These are phyloP conservation scores for Ptiloglossa arizonensis DNA, from an alignment of 1,140 invertebrate species.

Conservation along the genomic window DNA sequence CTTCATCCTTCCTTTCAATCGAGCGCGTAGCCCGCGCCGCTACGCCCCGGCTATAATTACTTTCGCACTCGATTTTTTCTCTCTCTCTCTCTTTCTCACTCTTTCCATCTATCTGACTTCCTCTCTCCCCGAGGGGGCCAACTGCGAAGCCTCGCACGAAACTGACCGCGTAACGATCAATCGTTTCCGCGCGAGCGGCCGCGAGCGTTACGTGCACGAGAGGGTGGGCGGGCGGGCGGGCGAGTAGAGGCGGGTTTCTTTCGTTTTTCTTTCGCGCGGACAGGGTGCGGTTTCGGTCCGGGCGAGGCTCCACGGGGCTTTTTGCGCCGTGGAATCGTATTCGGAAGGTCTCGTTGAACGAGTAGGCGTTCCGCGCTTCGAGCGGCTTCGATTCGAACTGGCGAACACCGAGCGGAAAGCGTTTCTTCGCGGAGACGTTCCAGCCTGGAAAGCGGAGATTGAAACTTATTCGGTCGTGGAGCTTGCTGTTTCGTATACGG, in stretches of 20 bases:
- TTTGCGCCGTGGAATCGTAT: not conserved
- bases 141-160: slow-evolving; percentile 11
- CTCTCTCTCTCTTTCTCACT: no score
- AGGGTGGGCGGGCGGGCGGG: no score
- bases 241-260: not conserved
- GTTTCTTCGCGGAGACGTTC: no score
- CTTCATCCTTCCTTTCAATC: not conserved
- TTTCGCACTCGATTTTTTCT: slow-evolving; percentile 57
- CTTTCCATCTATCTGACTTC: no score
- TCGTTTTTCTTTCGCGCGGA: not conserved
- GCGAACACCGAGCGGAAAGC: no score
- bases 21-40: not conserved
- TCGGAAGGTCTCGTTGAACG: slow-evolving; percentile 13
- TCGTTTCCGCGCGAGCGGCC: slow-evolving; percentile 27
- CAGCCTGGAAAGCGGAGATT: no score
- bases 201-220: not conserved
- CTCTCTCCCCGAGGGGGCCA: no score
- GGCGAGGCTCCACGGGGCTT: not conserved
- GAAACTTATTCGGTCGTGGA: no score
- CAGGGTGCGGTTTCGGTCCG: slow-evolving; percentile 6
- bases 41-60: slow-evolving; percentile 54
- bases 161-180: slow-evolving; percentile 36
- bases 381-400: not conserved
- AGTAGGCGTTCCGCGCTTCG: not conserved
- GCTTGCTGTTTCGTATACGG: not conserved